phyloP scores from a whole-genome alignment of 2,113 vertebrate species.

The Macroglossus sobrinus region DNA sequence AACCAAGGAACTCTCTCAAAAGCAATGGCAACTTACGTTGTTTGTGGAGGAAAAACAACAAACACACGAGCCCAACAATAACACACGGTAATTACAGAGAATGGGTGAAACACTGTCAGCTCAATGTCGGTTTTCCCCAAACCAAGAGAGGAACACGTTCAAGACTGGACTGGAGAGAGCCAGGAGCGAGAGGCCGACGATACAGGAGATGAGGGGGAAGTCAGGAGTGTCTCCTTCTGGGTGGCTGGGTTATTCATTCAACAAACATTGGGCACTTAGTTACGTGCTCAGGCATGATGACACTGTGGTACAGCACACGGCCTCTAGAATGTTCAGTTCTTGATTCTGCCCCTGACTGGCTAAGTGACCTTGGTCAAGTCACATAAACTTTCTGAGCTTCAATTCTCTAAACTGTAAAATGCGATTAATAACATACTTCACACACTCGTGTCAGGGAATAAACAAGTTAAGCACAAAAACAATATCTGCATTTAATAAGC shows the following conservation, averaged over 20 bases:
- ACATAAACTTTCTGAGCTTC: background rate
- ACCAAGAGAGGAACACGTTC: background rate
- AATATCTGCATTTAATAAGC: background rate
- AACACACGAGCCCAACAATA: background rate
- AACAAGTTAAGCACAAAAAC: background rate
- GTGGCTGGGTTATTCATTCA: background rate
- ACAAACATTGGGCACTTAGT: background rate
- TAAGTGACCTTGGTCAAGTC: background rate
- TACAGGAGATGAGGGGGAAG: background rate
- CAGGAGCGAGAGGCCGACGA: background rate
- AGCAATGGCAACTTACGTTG: background rate
- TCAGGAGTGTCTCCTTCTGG: background rate
- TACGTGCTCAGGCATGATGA: accelerated
- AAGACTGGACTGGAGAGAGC: background rate
- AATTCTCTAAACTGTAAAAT: background rate
- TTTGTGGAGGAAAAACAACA: background rate
- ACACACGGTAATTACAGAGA: background rate
- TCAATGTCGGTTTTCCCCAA: background rate
- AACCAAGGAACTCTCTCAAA: background rate
- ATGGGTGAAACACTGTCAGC: accelerated
- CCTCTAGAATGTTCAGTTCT: background rate
- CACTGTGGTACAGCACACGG: background rate
- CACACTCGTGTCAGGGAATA: background rate
- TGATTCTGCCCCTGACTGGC: background rate
- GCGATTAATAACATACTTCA: background rate